Base-by-base conservation (phyloP, 2,113 vertebrate genomes). In the Chaetorhynchus papuensis region DNA sequence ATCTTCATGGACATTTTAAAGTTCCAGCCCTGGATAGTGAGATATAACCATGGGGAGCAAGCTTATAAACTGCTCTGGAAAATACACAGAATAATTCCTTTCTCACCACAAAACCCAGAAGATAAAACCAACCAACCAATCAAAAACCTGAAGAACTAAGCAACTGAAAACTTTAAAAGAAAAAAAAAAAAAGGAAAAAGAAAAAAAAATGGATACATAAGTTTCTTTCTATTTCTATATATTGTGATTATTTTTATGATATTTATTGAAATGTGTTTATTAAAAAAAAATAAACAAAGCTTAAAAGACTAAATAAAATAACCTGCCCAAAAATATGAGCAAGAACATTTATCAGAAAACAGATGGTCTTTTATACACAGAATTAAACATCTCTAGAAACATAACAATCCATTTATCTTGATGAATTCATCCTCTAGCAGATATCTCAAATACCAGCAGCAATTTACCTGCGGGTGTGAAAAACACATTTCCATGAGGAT, bases 391-490 rank as follows among this genome's bases (percentile, higher is more conserved):
- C 97, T 97, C 93, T 97, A 69, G 22, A 97, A 98, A 95, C 89
- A 96, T 95, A 98, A 95, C 92, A 97, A 97, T 96, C 92, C 97
- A 98, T 98, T 98, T 98, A 98, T 98, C 97, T 98, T 98, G 96
- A 98, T 98, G 97, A 97, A 96, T 95, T 90, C 61, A 96, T 97
- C 97, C 92, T 98, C 92, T 96, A 97, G 96, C 94, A 98, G 72
- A 93, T 95, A 97, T 85, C 89, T 96, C 93, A 97, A 96, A 49
- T 9, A 96, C 49, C 89, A 96, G 63, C 70, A 52, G 6, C 78
- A 89, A 75, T 94, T 97, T 95, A 94, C 61, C 97, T 95, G 76
- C 3, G 15, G 50, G 37, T 72, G 90, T 90, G 68, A 77, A 93
- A 96, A 84, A 42, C 13, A 31, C 19, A n/a, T 59, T 74, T 94